Evolutionary conservation across 2,888 invertebrate genomes (phyloP), one percentile per base, ranked within the genome.

Genomic region (Crossocerus cetratus): DNA sequence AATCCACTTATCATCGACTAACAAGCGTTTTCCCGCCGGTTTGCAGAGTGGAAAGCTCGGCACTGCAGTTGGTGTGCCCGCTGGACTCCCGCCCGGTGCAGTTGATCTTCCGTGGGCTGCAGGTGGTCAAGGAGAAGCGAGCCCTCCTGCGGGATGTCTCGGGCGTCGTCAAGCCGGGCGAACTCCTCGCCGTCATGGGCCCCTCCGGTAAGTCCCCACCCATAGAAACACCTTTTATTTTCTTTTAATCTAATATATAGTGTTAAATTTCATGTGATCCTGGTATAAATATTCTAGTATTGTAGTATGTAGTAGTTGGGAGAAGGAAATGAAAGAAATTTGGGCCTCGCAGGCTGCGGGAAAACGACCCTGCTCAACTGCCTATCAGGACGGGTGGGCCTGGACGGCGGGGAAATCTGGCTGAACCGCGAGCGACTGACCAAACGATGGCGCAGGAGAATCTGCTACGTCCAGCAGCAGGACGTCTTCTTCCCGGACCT

Each of bases 381-480:
- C 72, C 91, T 96, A 68, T 94, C 95, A 76, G 96, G 96, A 0
- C 92, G 96, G 74, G 90, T 93, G 61, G 92, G 93, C 74, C 90
- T 94, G 65, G 93, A 94, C 83, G 92, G 93, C 65, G 96, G 96
- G 65, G 92, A 92, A 78, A 93, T 95, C 81, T 92, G 92, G 81
- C 89, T 95, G 67, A 94, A 94, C 87, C 93, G 94, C 20, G 93
- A 93, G 82, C 90, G 92, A 23, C 90, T 95, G 76, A 93, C 93
- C 80, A 95, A 94, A 86, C 90, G 94, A 79, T 94, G 94, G 92
- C 94, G 94, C 81, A 91, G 96, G 78, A 93, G 94, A 86, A 95
- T 96, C 82, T 95, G 95, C 85, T 96, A 96, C 90, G 96, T 96
- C 57, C 92, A 95, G 73, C 96, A 96, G 89, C 94, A 96, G 87